phyloP scores from a whole-genome alignment of 2,797 vertebrate genomes.

The Buphagus erythrorhynchus region DNA sequence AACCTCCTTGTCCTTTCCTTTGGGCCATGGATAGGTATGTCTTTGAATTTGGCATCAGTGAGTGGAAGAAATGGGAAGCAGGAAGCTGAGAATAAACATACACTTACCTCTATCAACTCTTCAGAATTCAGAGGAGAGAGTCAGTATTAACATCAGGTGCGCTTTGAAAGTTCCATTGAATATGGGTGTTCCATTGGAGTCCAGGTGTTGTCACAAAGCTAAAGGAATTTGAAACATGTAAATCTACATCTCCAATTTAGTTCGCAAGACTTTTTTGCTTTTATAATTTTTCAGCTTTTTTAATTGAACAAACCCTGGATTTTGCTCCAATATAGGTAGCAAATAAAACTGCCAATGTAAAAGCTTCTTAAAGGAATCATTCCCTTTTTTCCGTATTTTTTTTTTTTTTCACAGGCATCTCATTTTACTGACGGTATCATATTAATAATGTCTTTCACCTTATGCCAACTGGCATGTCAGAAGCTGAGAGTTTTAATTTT shows the following conservation, averaged over 20 bases:
- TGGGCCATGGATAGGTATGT: fast-evolving
- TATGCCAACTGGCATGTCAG: background rate
- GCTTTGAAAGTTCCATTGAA: background rate
- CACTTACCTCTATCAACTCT: background rate
- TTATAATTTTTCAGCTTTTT: background rate
- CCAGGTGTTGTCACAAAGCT: background rate
- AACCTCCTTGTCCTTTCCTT: background rate
- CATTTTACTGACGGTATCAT: background rate
- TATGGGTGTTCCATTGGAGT: background rate
- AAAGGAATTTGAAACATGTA: background rate
- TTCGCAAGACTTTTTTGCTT: background rate
- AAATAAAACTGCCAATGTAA: background rate
- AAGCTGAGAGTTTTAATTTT: background rate
- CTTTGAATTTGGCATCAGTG: background rate
- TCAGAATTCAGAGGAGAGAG: background rate
- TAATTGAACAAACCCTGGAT: background rate
- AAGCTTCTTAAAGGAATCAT: background rate
- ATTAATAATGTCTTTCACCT: background rate
- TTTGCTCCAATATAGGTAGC: background rate
- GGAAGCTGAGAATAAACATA: background rate
- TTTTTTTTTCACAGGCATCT: background rate
- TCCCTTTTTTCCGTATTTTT: background rate
- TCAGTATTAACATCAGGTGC: background rate
- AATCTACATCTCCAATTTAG: background rate
- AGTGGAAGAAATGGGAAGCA: background rate